Base-by-base conservation (phyloP, 2,113 vertebrate genomes). In the Pelvicachromis taeniatus region DNA sequence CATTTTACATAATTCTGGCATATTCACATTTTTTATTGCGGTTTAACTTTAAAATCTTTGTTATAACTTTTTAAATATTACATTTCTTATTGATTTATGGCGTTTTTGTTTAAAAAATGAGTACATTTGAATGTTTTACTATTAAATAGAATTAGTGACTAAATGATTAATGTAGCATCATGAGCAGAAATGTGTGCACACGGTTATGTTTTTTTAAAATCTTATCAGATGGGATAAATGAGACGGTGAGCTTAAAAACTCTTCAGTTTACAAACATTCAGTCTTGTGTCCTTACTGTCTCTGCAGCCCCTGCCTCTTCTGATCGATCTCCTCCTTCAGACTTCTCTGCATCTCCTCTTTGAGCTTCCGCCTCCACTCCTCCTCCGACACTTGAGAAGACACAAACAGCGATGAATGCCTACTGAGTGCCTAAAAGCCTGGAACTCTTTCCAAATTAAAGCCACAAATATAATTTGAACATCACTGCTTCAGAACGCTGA, bases 241-340 rank as follows among this genome's bases (percentile, higher is more conserved):
- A 73, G 9, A 54, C n/a, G 23, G n/a, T 17, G 26, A 35, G 19
- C 50, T 75, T 75, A 6, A 50, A 31, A 48, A 75, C 68, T 50
- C 42, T n/a, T n/a, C n/a, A n/a, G n/a, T n/a, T n/a, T n/a, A n/a
- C n/a, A 31, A 50, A 75, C 10, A n/a, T 75, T 80, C 50, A 29
- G 21, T 42, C 4, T 21, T 7, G 10, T 53, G 23, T 58, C 14
- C 93, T 93, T 89, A 96, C 95, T 94, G 91, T 88, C 53, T 85
- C 35, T 91, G 94, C 42, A 96, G 93, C 59, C 92, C 89, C 56
- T 84, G 81, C 82, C 91, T 89, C 87, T 10, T 94, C 86, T 86
- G 88, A 55, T 45, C 86, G 38, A 95, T 92, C 83, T 95, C 94
- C 54, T 94, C 91, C 82, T 94, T 91, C 84, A 96, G 87, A 65